These are phyloP conservation scores for Tetraneura akinire DNA, from an alignment of 1,140 invertebrate species.

Conservation along the genomic window DNA sequence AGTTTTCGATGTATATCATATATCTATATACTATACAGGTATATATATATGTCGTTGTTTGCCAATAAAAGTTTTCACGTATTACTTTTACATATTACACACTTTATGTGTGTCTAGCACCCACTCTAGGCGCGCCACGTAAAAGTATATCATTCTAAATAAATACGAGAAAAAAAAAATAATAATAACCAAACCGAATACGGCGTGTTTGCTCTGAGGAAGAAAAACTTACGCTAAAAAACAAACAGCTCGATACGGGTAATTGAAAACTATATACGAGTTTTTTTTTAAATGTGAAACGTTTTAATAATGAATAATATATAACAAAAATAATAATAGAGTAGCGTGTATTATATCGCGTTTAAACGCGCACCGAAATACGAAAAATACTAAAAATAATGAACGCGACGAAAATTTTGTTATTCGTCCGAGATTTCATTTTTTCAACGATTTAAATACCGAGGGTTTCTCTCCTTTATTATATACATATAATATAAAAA, in stretches of 20 bases:
- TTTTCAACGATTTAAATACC: too few relatives aligned
- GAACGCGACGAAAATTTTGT: too few relatives aligned
- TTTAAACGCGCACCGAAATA: too few relatives aligned
- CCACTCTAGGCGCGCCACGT: background rate
- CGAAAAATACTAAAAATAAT: too few relatives aligned
- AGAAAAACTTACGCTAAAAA: too few relatives aligned
- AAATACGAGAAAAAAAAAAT: too few relatives aligned
- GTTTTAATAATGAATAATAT: constrained; percentile 17
- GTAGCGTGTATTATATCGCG: too few relatives aligned
- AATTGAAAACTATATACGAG: background rate
- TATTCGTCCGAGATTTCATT: too few relatives aligned
- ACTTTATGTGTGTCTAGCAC: background rate
- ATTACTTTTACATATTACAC: background rate
- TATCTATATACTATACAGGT: too few relatives aligned
- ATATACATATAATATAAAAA: too few relatives aligned
- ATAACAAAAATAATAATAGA: too few relatives aligned
- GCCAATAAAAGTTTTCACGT: constrained; percentile 13
- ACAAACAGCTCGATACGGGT: background rate
- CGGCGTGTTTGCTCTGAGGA: background rate
- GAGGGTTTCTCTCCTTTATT: too few relatives aligned
- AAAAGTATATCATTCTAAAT: background rate
- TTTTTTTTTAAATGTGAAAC: background rate
- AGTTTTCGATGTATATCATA: background rate
- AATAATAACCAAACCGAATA: background rate
- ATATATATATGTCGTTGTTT: background rate